Conservation (phyloP, 64 coral and sea anemone genomes). For the Anthopleura sola region DNA sequence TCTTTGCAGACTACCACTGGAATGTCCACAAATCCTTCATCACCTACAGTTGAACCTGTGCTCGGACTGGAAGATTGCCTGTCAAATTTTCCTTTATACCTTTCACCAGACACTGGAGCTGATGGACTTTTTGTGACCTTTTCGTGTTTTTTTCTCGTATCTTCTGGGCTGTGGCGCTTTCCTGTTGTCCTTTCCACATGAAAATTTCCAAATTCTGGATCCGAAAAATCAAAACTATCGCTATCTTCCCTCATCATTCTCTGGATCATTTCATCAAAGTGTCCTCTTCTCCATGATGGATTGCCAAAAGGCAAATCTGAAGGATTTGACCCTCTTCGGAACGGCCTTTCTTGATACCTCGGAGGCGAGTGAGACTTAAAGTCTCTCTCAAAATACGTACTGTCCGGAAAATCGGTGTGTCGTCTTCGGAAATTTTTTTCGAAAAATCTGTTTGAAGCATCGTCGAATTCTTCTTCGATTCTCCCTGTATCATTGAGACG, state of each 20-base stretch:
- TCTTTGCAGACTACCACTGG: not conserved
- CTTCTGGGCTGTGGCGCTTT: not conserved
- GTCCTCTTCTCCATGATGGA: not conserved
- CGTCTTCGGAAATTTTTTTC: not conserved
- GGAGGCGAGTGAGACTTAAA: not conserved
- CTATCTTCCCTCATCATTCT: not conserved
- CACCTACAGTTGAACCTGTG: not conserved
- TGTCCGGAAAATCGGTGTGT: not conserved
- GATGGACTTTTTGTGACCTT: not conserved
- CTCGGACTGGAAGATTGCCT: not conserved
- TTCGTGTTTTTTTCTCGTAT: not conserved
- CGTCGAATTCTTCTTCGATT: constrained; percentile 12
- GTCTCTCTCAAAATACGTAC: not conserved
- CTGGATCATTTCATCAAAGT: not conserved
- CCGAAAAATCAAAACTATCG: not conserved
- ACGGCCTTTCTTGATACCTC: not conserved
- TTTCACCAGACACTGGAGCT: not conserved
- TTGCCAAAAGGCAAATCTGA: not conserved
- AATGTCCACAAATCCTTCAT: not conserved
- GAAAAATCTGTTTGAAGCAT: not conserved
- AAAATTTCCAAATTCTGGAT: not conserved
- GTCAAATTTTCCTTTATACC: not conserved
- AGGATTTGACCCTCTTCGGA: not conserved
- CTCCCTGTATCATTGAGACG: not conserved
- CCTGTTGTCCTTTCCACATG: not conserved